phyloP scores from a whole-genome alignment of 37 sponge, comb jelly and placozoan genomes.

The Aplysina aerophoba region DNA sequence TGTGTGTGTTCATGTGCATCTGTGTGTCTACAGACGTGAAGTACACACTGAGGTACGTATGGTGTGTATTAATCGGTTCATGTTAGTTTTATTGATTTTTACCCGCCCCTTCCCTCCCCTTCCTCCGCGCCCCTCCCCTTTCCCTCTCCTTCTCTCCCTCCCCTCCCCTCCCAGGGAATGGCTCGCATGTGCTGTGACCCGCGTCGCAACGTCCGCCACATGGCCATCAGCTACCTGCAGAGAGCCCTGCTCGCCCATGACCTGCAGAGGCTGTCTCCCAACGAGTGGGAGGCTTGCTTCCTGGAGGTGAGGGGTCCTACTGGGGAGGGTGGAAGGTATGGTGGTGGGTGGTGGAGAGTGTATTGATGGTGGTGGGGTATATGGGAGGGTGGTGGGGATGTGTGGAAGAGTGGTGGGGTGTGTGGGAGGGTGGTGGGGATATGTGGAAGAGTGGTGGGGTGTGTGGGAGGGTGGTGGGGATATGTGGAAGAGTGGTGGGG shows the following conservation, averaged over 20 bases:
- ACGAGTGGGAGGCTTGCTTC: constrained; percentile 94
- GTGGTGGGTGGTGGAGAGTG: neutral
- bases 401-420: no score
- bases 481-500: neutral
- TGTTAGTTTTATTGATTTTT: no score
- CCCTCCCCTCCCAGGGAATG: constrained; percentile 38
- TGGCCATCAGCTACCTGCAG: constrained; percentile 87
- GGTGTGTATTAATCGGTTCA: no score
- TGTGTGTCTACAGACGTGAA: neutral
- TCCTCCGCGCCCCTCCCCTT: neutral
- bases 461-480: neutral
- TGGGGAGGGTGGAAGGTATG: neutral
- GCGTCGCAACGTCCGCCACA: constrained; percentile 74
- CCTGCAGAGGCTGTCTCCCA: constrained; percentile 64
- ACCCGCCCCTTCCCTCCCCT: neutral
- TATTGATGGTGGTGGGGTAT: neutral
- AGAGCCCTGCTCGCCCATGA: constrained; percentile 85
- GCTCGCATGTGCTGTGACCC: constrained; percentile 84
- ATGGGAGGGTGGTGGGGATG: no score
- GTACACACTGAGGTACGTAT: no score
- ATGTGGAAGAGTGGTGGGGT: neutral
- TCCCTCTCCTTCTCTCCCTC: no score
- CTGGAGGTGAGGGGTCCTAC: constrained; percentile 56
- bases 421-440: constrained; percentile 9
- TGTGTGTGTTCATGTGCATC: constrained; percentile 19